Percentiles rank a stretch among this genome's conserved stretches.
Evolutionary conservation across 2,888 invertebrate genomes (phyloP).

Genomic region (Hypomecis atomaria): DNA sequence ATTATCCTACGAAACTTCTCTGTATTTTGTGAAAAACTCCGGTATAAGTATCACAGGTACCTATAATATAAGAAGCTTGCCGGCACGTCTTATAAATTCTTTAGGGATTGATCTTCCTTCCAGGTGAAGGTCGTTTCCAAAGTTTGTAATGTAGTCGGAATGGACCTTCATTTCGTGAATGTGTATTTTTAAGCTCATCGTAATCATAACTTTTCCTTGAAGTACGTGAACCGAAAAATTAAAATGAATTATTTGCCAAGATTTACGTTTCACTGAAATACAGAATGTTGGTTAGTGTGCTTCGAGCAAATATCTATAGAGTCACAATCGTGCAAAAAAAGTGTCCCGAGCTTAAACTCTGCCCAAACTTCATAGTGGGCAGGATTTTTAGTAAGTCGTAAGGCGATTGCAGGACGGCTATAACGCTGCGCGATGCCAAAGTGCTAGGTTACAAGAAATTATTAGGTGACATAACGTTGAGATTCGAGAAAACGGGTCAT

Average conservation of each 20-base stretch:
- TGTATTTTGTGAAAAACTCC: neutral
- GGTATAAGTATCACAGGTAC: slow-evolving; percentile 6
- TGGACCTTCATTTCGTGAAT: slow-evolving; percentile 13
- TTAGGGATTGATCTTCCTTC: slow-evolving; percentile 19
- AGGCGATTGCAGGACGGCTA: too few species aligned
- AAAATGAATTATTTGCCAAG: neutral
- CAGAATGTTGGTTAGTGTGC: neutral
- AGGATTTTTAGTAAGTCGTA: too few species aligned
- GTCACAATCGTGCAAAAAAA: too few species aligned
- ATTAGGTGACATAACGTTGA: too few species aligned
- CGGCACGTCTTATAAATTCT: slow-evolving; percentile 16
- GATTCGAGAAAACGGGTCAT: too few species aligned
- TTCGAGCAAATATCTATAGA: too few species aligned
- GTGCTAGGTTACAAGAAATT: too few species aligned
- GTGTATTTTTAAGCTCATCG: slow-evolving; percentile 18
- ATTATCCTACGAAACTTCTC: too few species aligned
- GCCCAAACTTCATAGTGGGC: too few species aligned
- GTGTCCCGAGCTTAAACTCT: too few species aligned
- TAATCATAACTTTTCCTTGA: slow-evolving; percentile 14
- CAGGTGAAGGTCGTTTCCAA: slow-evolving; percentile 3
- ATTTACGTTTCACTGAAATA: neutral
- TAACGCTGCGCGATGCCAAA: too few species aligned
- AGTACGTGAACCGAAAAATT: neutral
- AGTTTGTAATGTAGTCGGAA: slow-evolving; percentile 18
- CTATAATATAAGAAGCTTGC: neutral